Conservation (phyloP, 2,113 vertebrate species). For the Zingel zingel region DNA sequence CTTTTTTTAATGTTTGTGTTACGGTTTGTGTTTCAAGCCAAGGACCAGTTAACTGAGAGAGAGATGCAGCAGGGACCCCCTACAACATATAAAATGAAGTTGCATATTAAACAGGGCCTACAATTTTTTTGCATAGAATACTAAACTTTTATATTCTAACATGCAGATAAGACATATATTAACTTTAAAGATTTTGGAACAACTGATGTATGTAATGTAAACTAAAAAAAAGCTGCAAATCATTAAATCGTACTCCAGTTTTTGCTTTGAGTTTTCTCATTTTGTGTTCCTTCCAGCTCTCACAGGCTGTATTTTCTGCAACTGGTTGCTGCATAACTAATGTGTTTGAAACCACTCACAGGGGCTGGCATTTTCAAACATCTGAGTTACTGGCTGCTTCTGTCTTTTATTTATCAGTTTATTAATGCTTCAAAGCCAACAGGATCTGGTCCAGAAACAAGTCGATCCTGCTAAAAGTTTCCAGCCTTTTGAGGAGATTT, state of each 20-base stretch:
- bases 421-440: constrained; percentile 23
- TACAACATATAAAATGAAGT: no score
- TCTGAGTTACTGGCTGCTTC: not conserved
- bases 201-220: not conserved
- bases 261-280: not conserved
- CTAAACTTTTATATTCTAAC: not conserved
- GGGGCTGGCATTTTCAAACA: constrained; percentile 1
- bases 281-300: not conserved
- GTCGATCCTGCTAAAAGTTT: not conserved
- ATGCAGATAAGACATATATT: not conserved
- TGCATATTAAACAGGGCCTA: no score
- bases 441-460: constrained; percentile 3
- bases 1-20: no score
- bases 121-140: no score
- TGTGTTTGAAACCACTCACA: not conserved
- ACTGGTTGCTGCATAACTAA: not conserved
- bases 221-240: not conserved
- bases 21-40: no score
- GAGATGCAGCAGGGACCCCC: no score
- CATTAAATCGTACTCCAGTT: not conserved
- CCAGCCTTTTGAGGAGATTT: not conserved
- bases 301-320: not conserved
- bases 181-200: not conserved
- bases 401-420: not conserved
- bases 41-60: no score